These are phyloP conservation scores for Gymnarchus niloticus DNA, from an alignment of 2,113 vertebrate species.

Conservation along the genomic window DNA sequence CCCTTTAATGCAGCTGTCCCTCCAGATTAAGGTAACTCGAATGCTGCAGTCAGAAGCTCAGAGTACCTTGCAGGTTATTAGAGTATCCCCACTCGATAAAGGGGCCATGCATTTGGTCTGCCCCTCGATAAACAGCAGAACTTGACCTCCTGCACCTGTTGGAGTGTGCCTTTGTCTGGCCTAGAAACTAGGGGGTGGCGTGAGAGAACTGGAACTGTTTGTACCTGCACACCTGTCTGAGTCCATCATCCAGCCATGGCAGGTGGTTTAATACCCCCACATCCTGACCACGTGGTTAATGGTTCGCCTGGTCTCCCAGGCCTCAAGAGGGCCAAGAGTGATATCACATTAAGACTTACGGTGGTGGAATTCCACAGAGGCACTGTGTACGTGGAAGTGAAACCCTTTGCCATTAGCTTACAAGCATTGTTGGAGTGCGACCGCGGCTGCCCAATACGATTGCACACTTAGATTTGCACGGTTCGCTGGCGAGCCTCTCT, in stretches of 20 bases:
- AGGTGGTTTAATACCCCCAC: conserved; percentile 79
- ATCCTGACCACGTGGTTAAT: conserved; percentile 63
- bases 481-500: conserved; percentile 16
- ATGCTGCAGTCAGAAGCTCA: conserved; percentile 99
- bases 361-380: too few relatives aligned
- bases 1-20: conserved; percentile 99
- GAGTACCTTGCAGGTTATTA: conserved; percentile 99
- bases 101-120: conserved; percentile 72
- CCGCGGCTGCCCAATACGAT: neutral
- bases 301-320: conserved; percentile 25
- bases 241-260: conserved; percentile 73
- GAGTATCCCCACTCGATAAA: conserved; percentile 66
- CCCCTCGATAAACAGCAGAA: conserved; percentile 70
- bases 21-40: conserved; percentile 99
- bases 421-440: too few relatives aligned
- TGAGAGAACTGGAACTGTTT: conserved; percentile 53
- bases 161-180: conserved; percentile 40
- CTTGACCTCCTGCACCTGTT: conserved; percentile 92
- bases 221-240: conserved; percentile 87
- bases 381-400: too few relatives aligned
- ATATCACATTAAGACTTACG: too few relatives aligned
- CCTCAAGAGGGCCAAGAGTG: too few relatives aligned
- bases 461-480: neutral
- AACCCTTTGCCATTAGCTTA: too few relatives aligned
- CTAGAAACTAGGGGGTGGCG: conserved; percentile 48